Evolutionary conservation across 1,140 invertebrate species (phyloP).

Genomic region (Rhysida immarginata): DNA sequence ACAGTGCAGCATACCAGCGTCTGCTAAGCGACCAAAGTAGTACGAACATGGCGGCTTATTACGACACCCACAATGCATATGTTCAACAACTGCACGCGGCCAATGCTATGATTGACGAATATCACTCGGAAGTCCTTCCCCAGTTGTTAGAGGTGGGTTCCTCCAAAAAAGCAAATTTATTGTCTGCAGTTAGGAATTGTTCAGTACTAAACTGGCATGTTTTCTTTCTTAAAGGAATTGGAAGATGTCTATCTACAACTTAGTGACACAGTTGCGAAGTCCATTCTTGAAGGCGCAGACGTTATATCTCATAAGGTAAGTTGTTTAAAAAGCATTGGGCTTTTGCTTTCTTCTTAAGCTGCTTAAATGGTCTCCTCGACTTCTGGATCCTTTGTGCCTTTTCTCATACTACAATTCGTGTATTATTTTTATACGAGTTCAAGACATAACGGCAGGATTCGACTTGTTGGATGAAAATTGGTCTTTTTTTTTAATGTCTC

Average conservation of each 20-base stretch:
- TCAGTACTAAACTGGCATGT: no score
- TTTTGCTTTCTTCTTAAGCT: no score
- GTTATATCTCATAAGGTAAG: constrained; percentile 62
- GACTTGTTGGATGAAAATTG: no score
- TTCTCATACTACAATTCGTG: no score
- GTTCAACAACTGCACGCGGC: constrained; percentile 80
- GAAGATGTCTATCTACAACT: constrained; percentile 74
- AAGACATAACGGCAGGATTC: no score
- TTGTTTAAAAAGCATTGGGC: no score
- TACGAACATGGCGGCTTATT: constrained; percentile 55
- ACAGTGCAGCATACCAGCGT: constrained; percentile 61
- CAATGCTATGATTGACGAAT: constrained; percentile 64
- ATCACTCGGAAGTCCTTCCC: constrained; percentile 55
- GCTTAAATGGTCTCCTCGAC: no score
- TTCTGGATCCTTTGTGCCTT: no score
- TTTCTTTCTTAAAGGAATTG: constrained; percentile 49
- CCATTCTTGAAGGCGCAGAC: constrained; percentile 62
- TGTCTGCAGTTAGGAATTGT: no score
- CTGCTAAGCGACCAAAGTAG: constrained; percentile 44
- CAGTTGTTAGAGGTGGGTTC: constrained; percentile 53
- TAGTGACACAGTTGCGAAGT: constrained; percentile 58
- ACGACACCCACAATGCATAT: constrained; percentile 85
- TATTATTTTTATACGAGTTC: no score
- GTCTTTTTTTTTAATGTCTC: no score
- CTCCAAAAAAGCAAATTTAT: neutral